Conservation (phyloP, 2,797 vertebrate genomes). For the Danio choprae region DNA sequence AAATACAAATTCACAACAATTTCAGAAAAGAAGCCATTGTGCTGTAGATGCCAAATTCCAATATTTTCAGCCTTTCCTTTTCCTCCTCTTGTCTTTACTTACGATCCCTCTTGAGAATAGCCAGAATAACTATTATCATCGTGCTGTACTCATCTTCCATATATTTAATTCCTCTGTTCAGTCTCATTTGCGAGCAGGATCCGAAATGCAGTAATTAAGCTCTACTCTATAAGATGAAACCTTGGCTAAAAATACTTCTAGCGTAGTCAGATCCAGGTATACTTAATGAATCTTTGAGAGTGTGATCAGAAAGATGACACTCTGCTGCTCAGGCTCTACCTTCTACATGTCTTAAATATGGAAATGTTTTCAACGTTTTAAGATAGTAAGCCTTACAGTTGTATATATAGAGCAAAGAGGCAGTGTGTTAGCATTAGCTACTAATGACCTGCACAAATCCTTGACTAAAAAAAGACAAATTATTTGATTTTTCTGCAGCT, state of each 20-base stretch:
- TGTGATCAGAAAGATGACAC: constrained; percentile 12
- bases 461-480: not conserved
- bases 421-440: not conserved
- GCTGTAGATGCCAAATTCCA: not conserved
- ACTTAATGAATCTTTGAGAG: constrained; percentile 48
- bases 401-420: not conserved
- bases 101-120: not conserved
- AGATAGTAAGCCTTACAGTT: not conserved
- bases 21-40: not conserved
- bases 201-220: constrained; percentile 44
- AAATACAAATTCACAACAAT: too few species aligned
- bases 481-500: not conserved
- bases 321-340: constrained; percentile 13
- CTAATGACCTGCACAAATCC: not conserved
- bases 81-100: not conserved
- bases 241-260: constrained; percentile 47
- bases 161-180: not conserved
- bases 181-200: constrained; percentile 15
- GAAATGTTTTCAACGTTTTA: constrained; percentile 24
- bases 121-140: not conserved
- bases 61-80: not conserved
- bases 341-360: constrained; percentile 17
- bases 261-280: constrained; percentile 24
- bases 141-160: not conserved
- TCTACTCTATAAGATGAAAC: constrained; percentile 30